Evolutionary conservation across 2,888 invertebrate species (phyloP), one percentile per base, ranked within the genome.

Genomic region (Fragum fragum): DNA sequence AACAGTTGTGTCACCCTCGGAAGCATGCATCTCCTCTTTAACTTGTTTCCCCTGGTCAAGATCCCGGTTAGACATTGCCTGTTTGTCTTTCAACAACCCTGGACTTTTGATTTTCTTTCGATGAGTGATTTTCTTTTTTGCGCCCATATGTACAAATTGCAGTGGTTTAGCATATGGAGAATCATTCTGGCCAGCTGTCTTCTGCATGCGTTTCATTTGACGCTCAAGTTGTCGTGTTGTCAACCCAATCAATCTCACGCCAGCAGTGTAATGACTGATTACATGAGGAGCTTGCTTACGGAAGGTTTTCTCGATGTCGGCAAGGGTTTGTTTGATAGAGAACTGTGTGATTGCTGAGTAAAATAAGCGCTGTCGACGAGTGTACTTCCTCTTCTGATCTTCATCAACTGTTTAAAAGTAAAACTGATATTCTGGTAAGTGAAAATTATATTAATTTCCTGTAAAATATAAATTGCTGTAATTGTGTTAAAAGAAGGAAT

Each of bases 141-240:
- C 71, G 1, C 82, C 81, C 52, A 82, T 52, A 32, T 81, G 81
- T 0, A 85, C 85, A 86, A 89, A 90, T 23, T 86, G 89, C 28
- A 91, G 81, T 1, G 91, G 90, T 68, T 90, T 88, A 5, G 91
- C 91, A 70, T 92, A 92, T 0, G 92, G 91, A 0, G 92, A 92
- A 70, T 89, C 86, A 47, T 81, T 82, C 28, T 89, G 76, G 23
- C 72, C 83, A 0, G 86, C 83, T 9, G 83, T 78, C 59, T 87
- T 90, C 66, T 89, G 87, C 87, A 91, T 87, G 29, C 83, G 81
- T 61, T 86, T 86, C 84, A 91, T 85, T 74, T 87, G 83, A 16
- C 76, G 68, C 16, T 72, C 88, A 3, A 92, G 77, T 71, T 92
- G 91, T 26, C 89, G 76, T 52, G 90, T 88, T 47, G 89, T 90